Evolutionary conservation across 2,113 vertebrate species (phyloP).

Genomic region (Cacatua alba): DNA sequence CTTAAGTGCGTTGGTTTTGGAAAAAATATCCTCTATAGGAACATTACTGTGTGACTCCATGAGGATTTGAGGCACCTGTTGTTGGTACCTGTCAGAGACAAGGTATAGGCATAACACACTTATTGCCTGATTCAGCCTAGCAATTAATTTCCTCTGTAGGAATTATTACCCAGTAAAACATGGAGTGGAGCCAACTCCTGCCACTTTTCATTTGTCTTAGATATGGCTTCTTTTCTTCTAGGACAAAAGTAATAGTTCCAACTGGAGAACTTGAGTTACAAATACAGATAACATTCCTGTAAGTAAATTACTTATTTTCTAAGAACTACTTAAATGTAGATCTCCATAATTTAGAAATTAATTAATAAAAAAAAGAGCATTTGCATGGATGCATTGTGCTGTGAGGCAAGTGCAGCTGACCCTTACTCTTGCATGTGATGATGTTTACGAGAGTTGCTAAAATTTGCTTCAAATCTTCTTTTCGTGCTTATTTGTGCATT

Average conservation of each 20-base stretch:
- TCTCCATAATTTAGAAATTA: slow-evolving; percentile 1
- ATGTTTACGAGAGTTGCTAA: neutral
- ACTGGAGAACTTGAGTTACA: neutral
- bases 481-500: neutral
- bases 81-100: neutral
- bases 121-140: neutral
- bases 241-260: neutral
- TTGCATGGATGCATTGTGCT: neutral
- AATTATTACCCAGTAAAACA: neutral
- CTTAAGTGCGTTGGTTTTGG: neutral
- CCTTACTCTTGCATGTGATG: neutral
- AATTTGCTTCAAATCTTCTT: slow-evolving; percentile 10
- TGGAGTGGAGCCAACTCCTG: neutral
- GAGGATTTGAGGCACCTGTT: neutral
- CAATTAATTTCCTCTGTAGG: neutral
- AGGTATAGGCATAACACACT: neutral
- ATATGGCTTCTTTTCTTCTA: slow-evolving; percentile 17
- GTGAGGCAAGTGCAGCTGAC: neutral
- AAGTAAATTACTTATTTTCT: slow-evolving; percentile 28
- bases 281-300: neutral
- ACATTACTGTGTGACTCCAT: neutral
- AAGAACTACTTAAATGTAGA: neutral
- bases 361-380: neutral
- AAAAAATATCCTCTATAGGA: neutral
- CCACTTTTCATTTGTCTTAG: slow-evolving; percentile 39